A percentile compares a stretch with the other conserved stretches of the same genome.
phyloP scores from a whole-genome alignment of 2,797 vertebrate species.

The Florisuga fusca region DNA sequence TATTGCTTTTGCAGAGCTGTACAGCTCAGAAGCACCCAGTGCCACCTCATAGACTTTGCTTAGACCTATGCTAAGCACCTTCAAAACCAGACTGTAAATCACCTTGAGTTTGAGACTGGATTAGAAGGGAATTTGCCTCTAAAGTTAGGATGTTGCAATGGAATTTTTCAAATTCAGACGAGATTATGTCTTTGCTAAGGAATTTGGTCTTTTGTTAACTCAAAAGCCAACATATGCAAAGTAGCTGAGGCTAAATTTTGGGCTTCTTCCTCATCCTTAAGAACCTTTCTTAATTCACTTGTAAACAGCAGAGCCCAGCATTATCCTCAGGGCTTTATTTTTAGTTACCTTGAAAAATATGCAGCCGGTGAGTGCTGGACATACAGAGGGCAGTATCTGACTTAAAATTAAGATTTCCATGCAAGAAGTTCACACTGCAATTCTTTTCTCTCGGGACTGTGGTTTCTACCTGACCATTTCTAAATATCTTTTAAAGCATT shows the following conservation, averaged over 20 bases:
- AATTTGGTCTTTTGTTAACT: slow-evolving; percentile 3
- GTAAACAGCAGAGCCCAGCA: background rate
- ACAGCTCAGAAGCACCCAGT: background rate
- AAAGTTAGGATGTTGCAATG: background rate
- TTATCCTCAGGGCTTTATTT: background rate
- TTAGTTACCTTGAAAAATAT: background rate
- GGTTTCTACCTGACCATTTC: background rate
- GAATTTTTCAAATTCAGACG: background rate
- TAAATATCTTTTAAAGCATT: background rate
- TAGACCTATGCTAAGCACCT: background rate
- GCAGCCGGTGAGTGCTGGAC: background rate
- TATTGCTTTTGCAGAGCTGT: background rate
- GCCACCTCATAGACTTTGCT: background rate
- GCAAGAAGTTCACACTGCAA: background rate
- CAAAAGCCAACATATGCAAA: background rate
- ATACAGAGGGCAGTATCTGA: background rate
- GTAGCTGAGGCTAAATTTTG: background rate
- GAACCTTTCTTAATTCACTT: background rate
- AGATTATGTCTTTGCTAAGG: background rate
- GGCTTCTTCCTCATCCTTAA: background rate
- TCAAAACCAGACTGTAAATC: slow-evolving; percentile 6
- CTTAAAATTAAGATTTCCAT: background rate
- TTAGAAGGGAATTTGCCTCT: background rate
- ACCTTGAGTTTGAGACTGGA: background rate
- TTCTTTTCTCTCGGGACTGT: background rate